Evolutionary conservation across 2,888 invertebrate species (phyloP).

Genomic region (Anagyrus pseudococci): DNA sequence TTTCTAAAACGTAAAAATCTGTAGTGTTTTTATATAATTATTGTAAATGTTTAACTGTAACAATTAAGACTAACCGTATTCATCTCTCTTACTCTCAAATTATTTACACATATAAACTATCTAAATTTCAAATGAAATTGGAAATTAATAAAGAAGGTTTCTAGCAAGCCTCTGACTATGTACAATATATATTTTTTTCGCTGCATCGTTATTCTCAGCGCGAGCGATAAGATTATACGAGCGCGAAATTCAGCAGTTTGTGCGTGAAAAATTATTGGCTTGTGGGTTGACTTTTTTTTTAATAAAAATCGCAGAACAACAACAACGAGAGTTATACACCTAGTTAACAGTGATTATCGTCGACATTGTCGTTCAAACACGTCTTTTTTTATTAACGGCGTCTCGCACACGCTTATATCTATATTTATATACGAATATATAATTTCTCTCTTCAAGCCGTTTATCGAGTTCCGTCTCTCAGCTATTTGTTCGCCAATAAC

Average conservation of each 20-base stretch:
- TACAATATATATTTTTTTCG: slow-evolving; percentile 13
- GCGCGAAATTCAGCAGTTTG: background rate
- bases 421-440: too few relatives aligned
- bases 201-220: slow-evolving; percentile 15
- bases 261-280: slow-evolving; percentile 15
- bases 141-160: background rate
- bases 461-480: too few relatives aligned
- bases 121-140: background rate
- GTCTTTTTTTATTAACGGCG: background rate
- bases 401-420: background rate
- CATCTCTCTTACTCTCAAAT: slow-evolving; percentile 5
- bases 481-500: slow-evolving; percentile 1
- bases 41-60: too few relatives aligned
- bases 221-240: slow-evolving; percentile 17
- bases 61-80: too few relatives aligned
- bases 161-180: slow-evolving; percentile 28
- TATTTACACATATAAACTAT: slow-evolving; percentile 6
- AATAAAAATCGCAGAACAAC: slow-evolving; percentile 46
- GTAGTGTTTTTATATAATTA: slow-evolving; percentile 15
- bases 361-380: slow-evolving; percentile 4
- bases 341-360: slow-evolving; percentile 43
- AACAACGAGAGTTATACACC: slow-evolving; percentile 47
- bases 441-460: background rate
- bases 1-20: slow-evolving; percentile 34
- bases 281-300: slow-evolving; percentile 55